Percentiles rank a stretch among this genome's conserved stretches.
phyloP scores from a whole-genome alignment of 2,113 vertebrate species.

The Andinoacara biseriatus region DNA sequence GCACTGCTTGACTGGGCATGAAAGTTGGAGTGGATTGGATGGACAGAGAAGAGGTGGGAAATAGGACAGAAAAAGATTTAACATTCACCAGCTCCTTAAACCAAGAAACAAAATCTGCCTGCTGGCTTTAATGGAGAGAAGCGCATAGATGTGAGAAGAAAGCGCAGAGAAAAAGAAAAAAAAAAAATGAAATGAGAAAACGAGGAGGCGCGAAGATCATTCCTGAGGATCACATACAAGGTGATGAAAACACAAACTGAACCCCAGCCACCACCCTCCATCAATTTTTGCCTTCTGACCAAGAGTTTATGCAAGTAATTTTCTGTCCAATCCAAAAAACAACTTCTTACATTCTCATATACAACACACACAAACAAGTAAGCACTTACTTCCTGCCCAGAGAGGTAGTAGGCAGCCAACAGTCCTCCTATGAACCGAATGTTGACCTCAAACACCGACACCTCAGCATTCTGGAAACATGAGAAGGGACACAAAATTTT shows the following conservation, averaged over 20 bases:
- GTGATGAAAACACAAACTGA: background rate
- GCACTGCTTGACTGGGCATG: background rate
- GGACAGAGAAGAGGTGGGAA: background rate
- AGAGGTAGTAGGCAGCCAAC: slow-evolving; percentile 94
- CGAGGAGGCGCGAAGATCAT: background rate
- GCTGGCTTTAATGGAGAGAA: background rate
- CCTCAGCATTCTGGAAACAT: slow-evolving; percentile 90
- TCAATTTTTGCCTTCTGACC: too few relatives aligned
- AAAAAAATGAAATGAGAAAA: background rate
- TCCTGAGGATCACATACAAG: background rate
- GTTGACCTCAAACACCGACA: slow-evolving; percentile 98
- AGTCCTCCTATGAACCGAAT: slow-evolving; percentile 97
- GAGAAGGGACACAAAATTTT: slow-evolving; percentile 1
- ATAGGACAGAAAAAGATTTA: background rate
- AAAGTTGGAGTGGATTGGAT: slow-evolving; percentile 1
- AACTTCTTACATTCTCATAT: background rate
- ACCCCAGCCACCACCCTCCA: too few relatives aligned
- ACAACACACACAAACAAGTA: background rate
- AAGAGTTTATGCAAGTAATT: too few relatives aligned
- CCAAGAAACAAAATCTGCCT: background rate
- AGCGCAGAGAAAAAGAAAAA: background rate
- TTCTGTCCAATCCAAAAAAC: background rate
- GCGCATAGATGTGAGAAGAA: background rate
- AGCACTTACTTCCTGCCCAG: slow-evolving; percentile 91
- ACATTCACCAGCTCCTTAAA: background rate